Base-by-base conservation (phyloP, 2,797 vertebrate species). In the Iguana delicatissima region DNA sequence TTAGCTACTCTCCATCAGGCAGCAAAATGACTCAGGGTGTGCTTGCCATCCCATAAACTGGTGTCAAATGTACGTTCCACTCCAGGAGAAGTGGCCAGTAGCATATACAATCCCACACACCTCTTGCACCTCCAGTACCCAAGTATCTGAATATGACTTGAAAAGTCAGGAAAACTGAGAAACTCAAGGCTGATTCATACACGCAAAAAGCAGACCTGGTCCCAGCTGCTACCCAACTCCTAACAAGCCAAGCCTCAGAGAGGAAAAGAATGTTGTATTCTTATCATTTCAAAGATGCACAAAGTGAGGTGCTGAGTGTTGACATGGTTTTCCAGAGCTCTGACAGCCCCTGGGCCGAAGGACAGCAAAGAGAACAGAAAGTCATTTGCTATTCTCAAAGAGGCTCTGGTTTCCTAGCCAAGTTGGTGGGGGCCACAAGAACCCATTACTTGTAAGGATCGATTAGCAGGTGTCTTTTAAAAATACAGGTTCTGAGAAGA, bases 241-340 rank as follows among this genome's bases (percentile, higher is more conserved):
- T 4, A 13, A 24, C 14, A 18, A 87, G 20, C 26, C n/a, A 55
- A 64, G 46, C 35, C 62, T 64, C 38, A 59, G 6, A 87, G 80
- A 79, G 83, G 9, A 87, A 90, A 76, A 57, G 29, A n/a, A 18
- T 35, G 9, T 46, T 55, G 67, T 77, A 14, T 76, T 42, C 72
- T 83, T 84, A 87, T 91, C 59, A 8, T 87, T 84, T 79, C 29
- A 26, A 26, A 77, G n/a, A 42, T 6, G 20, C 46, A 67, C 90
- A 89, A 87, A 91, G 85, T 84, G 59, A 57, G 24, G 29, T 22
- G 59, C 35, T 87, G 85, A 87, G 46, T 69, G 72, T 85, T 76
- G 72, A 74, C 73, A 55, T 4, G 13, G 50, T 77, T 84, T 91
- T 42, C 73, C 90, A 87, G 80, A 79, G 62, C 73, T 42, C 35